These are phyloP conservation scores for Stenichneumon culpator DNA, from an alignment of 2,888 invertebrate species.

Conservation along the genomic window DNA sequence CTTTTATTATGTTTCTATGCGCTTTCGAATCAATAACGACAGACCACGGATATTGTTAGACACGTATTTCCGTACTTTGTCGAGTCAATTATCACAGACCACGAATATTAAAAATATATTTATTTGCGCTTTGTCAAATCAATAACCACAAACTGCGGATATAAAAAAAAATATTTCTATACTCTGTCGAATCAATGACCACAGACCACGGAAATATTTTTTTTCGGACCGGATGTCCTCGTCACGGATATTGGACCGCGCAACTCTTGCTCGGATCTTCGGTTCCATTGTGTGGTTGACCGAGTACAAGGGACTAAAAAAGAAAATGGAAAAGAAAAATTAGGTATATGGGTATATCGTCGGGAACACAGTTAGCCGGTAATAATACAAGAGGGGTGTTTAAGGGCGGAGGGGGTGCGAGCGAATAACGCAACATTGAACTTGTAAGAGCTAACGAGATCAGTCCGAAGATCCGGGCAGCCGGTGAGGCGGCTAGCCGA, in stretches of 20 bases:
- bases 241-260: background rate
- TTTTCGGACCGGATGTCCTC: conserved; percentile 10
- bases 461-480: conserved; percentile 79
- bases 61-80: too few relatives aligned
- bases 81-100: too few relatives aligned
- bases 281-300: conserved; percentile 36
- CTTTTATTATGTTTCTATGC: background rate
- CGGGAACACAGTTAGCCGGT: conserved; percentile 39
- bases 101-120: too few relatives aligned
- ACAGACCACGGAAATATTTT: background rate
- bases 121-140: too few relatives aligned
- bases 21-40: background rate
- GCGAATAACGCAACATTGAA: conserved; percentile 82
- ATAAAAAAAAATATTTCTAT: background rate
- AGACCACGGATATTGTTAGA: background rate
- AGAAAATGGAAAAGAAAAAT: conserved; percentile 6
- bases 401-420: conserved; percentile 52
- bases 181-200: background rate
- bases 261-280: conserved; percentile 1
- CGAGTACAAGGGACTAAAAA: background rate
- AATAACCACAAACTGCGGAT: background rate
- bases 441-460: conserved; percentile 84
- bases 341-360: conserved; percentile 2
- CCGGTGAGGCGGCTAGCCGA: conserved; percentile 69
- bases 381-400: conserved; percentile 9